Conservation (phyloP, 2,888 invertebrate species). For the Melanostoma scalare region DNA sequence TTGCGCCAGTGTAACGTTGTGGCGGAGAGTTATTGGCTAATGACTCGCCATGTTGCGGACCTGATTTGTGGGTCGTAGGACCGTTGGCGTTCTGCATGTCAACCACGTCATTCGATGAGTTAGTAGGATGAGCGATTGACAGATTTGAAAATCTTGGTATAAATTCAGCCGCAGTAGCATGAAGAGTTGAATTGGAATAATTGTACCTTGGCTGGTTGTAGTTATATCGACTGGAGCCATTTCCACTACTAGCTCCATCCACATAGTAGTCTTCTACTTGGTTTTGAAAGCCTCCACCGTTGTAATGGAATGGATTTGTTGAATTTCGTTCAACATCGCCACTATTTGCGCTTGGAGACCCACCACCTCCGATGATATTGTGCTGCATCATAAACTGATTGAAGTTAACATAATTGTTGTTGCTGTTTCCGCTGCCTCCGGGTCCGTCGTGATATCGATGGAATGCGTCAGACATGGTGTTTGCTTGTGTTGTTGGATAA, state of each 20-base stretch:
- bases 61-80: conserved; percentile 15
- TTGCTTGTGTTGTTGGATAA: conserved; percentile 12
- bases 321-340: conserved; percentile 30
- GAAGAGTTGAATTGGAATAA: conserved; percentile 77
- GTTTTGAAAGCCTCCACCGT: conserved; percentile 40
- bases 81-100: conserved; percentile 51
- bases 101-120: conserved; percentile 32
- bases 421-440: conserved; percentile 60
- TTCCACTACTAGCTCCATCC: conserved; percentile 24
- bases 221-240: conserved; percentile 27
- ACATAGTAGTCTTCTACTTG: conserved; percentile 46
- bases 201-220: conserved; percentile 20
- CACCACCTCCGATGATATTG: conserved; percentile 75
- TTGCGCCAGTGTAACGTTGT: conserved; percentile 74
- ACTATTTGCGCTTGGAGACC: conserved; percentile 13
- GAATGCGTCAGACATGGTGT: conserved; percentile 62
- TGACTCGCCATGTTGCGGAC: background rate
- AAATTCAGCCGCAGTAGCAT: conserved; percentile 80
- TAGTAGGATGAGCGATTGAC: conserved; percentile 69
- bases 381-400: conserved; percentile 81
- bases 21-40: conserved; percentile 53
- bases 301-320: conserved; percentile 64
- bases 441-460: conserved; percentile 50
- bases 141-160: conserved; percentile 79
- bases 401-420: conserved; percentile 81